phyloP scores from a whole-genome alignment of 2,113 vertebrate genomes.

The Elephantulus edwardii region DNA sequence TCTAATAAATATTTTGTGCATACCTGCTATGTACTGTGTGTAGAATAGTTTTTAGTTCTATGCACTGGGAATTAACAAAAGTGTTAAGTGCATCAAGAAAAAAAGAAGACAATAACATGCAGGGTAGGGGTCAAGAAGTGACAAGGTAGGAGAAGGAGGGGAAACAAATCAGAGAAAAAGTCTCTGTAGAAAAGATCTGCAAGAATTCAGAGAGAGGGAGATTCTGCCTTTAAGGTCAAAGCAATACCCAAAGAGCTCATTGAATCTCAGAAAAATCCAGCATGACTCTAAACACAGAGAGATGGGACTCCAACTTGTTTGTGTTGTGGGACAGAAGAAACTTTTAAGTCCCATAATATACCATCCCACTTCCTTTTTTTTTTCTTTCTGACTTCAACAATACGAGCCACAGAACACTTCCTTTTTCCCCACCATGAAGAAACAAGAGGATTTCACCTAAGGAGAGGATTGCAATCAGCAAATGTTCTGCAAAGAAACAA shows the following conservation, averaged over 20 bases:
- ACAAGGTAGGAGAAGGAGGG: neutral
- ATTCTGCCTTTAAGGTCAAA: slow-evolving; percentile 4
- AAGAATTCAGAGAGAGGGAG: neutral
- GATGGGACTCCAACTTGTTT: neutral
- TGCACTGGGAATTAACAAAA: neutral
- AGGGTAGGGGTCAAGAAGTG: neutral
- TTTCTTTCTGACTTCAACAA: slow-evolving; percentile 52
- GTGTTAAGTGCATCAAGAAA: neutral
- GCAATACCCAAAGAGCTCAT: slow-evolving; percentile 7
- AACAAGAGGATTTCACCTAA: slow-evolving; percentile 38
- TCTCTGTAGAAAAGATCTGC: neutral
- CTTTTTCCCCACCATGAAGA: slow-evolving; percentile 36
- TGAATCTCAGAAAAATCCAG: slow-evolving; percentile 29
- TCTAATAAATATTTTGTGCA: neutral
- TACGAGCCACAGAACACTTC: slow-evolving; percentile 40
- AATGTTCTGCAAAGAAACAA: slow-evolving; percentile 12
- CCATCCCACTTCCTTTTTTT: slow-evolving; percentile 63
- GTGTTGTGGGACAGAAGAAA: neutral
- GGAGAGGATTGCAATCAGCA: neutral
- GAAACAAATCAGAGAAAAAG: neutral
- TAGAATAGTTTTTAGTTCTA: too few relatives aligned
- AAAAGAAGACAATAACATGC: too few relatives aligned
- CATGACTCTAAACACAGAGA: neutral
- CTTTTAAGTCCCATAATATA: neutral
- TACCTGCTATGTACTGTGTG: neutral